phyloP scores from a whole-genome alignment of 2,888 invertebrate species.

The Lithophane socia region DNA sequence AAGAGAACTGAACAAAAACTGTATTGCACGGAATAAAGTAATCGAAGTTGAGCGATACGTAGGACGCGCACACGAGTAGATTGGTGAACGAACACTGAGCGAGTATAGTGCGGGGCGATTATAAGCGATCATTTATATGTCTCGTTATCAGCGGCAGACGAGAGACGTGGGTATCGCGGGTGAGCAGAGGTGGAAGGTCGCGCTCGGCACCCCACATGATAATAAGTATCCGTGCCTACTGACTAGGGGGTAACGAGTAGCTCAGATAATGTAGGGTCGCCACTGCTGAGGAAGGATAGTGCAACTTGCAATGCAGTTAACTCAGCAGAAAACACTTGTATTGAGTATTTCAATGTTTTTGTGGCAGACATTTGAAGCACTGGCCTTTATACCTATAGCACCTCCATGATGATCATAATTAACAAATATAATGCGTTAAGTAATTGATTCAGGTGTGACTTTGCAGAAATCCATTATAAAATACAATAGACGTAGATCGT shows the following conservation, averaged over 20 bases:
- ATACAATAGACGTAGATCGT: too few relatives aligned
- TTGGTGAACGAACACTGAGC: conserved; percentile 70
- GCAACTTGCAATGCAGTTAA: conserved; percentile 49
- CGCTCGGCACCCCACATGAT: conserved; percentile 79
- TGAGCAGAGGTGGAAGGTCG: conserved; percentile 79
- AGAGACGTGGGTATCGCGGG: conserved; percentile 74
- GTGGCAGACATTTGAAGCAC: neutral
- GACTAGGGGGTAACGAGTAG: conserved; percentile 86
- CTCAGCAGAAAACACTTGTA: conserved; percentile 17
- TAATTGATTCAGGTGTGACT: too few relatives aligned
- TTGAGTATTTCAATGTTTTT: conserved; percentile 3
- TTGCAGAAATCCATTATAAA: too few relatives aligned
- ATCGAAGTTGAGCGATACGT: conserved; percentile 32
- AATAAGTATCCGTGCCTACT: conserved; percentile 82
- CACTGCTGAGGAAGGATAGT: conserved; percentile 58
- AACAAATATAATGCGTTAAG: neutral
- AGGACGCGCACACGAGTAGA: conserved; percentile 69
- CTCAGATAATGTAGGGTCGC: conserved; percentile 72
- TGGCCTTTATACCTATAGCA: neutral
- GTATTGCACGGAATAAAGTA: conserved; percentile 48
- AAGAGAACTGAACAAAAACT: conserved; percentile 58
- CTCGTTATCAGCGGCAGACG: conserved; percentile 82
- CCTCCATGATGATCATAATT: neutral
- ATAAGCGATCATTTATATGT: conserved; percentile 82
- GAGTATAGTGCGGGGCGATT: conserved; percentile 67